Percentiles rank a stretch among this genome's conserved stretches.
phyloP scores from a whole-genome alignment of 2,888 invertebrate species.

The Eupithecia dodoneata region DNA sequence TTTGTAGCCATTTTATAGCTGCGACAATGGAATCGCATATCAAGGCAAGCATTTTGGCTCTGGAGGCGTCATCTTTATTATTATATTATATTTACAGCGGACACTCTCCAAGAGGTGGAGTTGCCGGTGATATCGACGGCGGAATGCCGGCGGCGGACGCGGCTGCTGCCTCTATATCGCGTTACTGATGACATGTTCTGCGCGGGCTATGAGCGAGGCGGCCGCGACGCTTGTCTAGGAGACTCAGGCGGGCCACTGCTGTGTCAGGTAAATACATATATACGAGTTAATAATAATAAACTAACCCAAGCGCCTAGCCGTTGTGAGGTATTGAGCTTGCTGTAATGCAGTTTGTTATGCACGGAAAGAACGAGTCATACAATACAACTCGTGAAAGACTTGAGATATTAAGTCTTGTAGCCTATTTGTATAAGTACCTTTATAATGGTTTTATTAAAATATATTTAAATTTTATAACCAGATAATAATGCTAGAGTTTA shows the following conservation, averaged over 20 bases:
- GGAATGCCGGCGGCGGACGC: conserved; percentile 89
- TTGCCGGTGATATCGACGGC: conserved; percentile 90
- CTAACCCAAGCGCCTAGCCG: too few relatives aligned
- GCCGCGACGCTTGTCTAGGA: conserved; percentile 91
- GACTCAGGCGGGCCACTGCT: conserved; percentile 92
- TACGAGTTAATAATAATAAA: too few relatives aligned
- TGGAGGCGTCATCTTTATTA: not conserved
- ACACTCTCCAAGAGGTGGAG: conserved; percentile 92
- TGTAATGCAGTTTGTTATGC: too few relatives aligned
- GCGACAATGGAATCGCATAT: not conserved
- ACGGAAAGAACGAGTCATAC: too few relatives aligned
- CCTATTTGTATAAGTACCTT: too few relatives aligned
- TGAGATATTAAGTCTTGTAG: too few relatives aligned
- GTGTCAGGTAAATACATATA: conserved; percentile 84
- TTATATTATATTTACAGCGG: too few relatives aligned
- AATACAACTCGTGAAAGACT: too few relatives aligned
- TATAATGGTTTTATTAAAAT: too few relatives aligned
- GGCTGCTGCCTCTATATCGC: conserved; percentile 89
- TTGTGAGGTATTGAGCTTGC: too few relatives aligned
- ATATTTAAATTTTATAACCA: too few relatives aligned
- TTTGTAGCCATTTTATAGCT: not conserved
- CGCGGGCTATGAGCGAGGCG: conserved; percentile 91
- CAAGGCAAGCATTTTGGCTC: not conserved
- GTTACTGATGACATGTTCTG: conserved; percentile 93
- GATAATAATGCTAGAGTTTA: too few relatives aligned